Conservation (phyloP, 2,797 vertebrate genomes). For the Scleropages formosus region DNA sequence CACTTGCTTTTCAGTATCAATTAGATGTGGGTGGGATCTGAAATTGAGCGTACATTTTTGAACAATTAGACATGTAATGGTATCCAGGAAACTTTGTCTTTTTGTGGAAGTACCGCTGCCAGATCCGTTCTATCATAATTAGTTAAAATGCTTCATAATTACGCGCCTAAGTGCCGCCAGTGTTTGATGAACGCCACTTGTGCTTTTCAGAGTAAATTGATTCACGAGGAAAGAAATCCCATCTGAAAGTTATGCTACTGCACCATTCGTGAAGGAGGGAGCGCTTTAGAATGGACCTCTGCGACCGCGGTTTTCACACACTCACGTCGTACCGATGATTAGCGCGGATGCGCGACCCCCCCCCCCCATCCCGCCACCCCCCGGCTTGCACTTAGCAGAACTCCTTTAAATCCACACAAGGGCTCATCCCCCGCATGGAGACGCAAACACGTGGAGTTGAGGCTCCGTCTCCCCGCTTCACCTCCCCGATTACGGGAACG, state of each 20-base stretch:
- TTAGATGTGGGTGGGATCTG: not conserved
- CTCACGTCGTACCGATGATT: not conserved
- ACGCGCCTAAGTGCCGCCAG: slow-evolving; percentile 46
- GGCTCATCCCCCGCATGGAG: no score
- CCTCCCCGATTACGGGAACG: no score
- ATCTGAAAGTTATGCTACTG: slow-evolving; percentile 34
- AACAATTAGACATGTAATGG: slow-evolving; percentile 45
- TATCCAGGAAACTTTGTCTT: slow-evolving; percentile 41
- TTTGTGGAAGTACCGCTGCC: slow-evolving; percentile 38
- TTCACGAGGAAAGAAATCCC: slow-evolving; percentile 41
- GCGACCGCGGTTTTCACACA: not conserved
- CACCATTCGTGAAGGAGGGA: slow-evolving; percentile 5
- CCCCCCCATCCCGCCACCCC: no score
- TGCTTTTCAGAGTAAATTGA: slow-evolving; percentile 46
- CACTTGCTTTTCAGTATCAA: not conserved
- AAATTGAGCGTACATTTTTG: slow-evolving; percentile 1
- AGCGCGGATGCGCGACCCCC: not conserved
- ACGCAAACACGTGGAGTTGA: no score
- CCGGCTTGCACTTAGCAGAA: not conserved
- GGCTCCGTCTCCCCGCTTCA: no score
- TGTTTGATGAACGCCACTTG: slow-evolving; percentile 25
- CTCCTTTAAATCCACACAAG: no score
- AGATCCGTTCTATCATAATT: slow-evolving; percentile 49
- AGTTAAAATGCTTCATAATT: slow-evolving; percentile 63
- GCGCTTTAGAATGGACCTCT: slow-evolving; percentile 29